Evolutionary conservation across 2,888 invertebrate genomes (phyloP), one percentile per base, ranked within the genome.

Genomic region (Watsonalla cultraria): DNA sequence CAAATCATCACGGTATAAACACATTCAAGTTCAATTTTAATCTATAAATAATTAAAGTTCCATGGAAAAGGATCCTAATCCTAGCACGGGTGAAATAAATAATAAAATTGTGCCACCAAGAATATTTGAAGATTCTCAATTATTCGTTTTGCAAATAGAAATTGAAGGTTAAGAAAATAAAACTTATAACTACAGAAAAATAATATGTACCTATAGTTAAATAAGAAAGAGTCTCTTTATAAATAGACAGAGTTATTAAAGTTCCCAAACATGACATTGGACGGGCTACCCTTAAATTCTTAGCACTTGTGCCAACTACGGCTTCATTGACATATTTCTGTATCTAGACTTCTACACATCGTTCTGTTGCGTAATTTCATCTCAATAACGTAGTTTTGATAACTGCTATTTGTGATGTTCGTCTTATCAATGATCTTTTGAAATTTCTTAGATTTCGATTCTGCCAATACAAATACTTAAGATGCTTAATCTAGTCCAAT

Each of bases 271-370:
- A 70, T 59, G 76, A 64, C 77, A 75, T 76, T 76, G 74, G 69
- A 58, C 65, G 62, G 64, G 34, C 46, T 60, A 76, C 76, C 76
- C 78, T 74, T 75, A 73, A 75, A 76, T 76, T 74, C 72, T 68
- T 67, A 66, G 64, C 54, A 54, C 70, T 68, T 66, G 75, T 79
- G 80, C 80, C 80, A 79, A 72, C 70, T 65, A 64, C 66, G 68
- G 75, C 68, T 76, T 70, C 81, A 80, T 82, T 82, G 83, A 80
- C 82, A 82, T 77, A 77, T 68, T 80, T 81, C 69, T 74, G 69
- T 76, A 71, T 76, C 77, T 70, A 62, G 65, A 68, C 70, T 58
- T 61, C 57, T 53, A 57, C 60, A 72, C 68, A 65, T 59, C 62
- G 54, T 42, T 35, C 11, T 49, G 54, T 79, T 78, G 76, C 74